Evolutionary conservation across 2,888 invertebrate species (phyloP), one percentile per base, ranked within the genome.

Genomic region (Oxycera nigricornis): DNA sequence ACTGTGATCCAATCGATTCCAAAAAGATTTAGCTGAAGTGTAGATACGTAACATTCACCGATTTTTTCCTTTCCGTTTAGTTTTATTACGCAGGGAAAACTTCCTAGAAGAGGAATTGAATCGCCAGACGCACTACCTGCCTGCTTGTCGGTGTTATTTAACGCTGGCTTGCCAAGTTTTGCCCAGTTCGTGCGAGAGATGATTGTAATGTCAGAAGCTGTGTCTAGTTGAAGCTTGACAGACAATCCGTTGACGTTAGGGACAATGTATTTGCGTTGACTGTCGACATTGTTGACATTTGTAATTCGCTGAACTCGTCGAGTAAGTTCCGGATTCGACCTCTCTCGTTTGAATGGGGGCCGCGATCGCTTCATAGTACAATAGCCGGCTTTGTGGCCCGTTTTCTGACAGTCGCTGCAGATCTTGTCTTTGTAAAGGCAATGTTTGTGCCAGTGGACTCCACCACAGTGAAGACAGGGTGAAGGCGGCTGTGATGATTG

Each of bases 81-180:
- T 72, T 50, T 2, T n/a, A 72, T 72, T 17, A 30, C 72, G 35
- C 28, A 72, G 20, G 2, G 20, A 30, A 55, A n/a, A n/a, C n/a
- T n/a, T n/a, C n/a, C n/a, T n/a, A n/a, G n/a, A n/a, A n/a, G n/a
- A n/a, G n/a, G n/a, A n/a, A n/a, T n/a, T n/a, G n/a, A n/a, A n/a
- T n/a, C n/a, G n/a, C n/a, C n/a, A n/a, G n/a, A n/a, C n/a, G 72
- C 72, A 22, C 72, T 72, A 35, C 14, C 11, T 59, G 72, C 17
- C 20, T 31, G n/a, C 14, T 57, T 0, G 14, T 14, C 7, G 2
- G 26, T 22, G 20, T 20, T 24, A 20, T 30, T 35, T 22, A 72
- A 35, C 28, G 17, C n/a, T 39, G 72, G 72, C 17, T 59, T 35
- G 39, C 72, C 59, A n/a, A 55, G 50, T 72, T 57, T 28, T 6